These are phyloP conservation scores for Aldabrachelys gigantea DNA, from an alignment of 2,113 vertebrate genomes.

Conservation along the genomic window DNA sequence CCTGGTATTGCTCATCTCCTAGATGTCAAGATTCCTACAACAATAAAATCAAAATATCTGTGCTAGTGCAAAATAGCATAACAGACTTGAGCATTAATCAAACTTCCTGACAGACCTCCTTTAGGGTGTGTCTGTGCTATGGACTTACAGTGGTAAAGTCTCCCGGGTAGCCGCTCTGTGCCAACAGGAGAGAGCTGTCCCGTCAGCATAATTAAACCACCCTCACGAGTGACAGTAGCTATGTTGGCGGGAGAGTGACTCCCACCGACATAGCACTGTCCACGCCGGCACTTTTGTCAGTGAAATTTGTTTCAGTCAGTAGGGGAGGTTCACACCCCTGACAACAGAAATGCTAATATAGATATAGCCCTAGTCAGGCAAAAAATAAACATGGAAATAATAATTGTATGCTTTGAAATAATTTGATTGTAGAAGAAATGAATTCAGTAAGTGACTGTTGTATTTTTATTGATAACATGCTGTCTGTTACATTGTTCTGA, in stretches of 20 bases:
- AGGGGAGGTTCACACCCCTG: too few species aligned
- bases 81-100: neutral
- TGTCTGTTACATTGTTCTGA: neutral
- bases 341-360: too few species aligned
- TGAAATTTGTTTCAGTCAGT: too few species aligned
- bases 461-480: fast-evolving
- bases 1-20: neutral
- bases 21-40: neutral
- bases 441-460: fast-evolving
- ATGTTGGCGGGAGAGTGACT: too few species aligned
- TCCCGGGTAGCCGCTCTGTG: too few species aligned
- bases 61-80: neutral
- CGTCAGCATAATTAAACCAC: too few species aligned
- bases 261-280: too few species aligned
- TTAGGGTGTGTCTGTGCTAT: too few species aligned
- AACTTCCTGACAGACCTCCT: neutral
- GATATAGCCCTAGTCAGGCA: neutral
- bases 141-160: too few species aligned
- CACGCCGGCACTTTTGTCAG: too few species aligned
- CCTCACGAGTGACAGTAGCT: too few species aligned
- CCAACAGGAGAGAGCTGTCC: too few species aligned
- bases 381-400: neutral
- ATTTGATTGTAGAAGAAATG: neutral
- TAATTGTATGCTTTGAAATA: neutral
- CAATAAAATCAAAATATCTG: neutral